Conservation (phyloP, 2,113 vertebrate species). For the Sphaerodactylus townsendi region DNA sequence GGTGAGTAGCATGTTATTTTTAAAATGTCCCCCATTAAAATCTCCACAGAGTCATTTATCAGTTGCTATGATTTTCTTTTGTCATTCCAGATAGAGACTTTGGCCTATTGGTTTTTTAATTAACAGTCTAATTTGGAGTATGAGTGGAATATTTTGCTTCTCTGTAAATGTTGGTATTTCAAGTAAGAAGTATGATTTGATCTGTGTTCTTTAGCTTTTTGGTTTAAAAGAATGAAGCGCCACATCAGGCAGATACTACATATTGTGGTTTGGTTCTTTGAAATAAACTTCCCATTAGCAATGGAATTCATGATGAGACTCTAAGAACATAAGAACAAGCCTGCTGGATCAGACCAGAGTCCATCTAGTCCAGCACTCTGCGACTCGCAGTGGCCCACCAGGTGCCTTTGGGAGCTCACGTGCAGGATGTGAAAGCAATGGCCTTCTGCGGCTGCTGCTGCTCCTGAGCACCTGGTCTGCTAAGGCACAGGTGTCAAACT, state of each 20-base stretch:
- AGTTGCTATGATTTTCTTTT: conserved; percentile 3
- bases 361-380: no score
- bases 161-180: not conserved
- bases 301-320: no score
- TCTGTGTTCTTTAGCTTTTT: not conserved
- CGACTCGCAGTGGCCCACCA: no score
- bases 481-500: no score
- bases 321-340: no score
- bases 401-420: no score
- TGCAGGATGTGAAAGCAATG: no score
- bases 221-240: not conserved
- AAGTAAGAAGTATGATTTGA: not conserved
- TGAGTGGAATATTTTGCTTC: conserved; percentile 6
- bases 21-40: not conserved
- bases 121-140: not conserved
- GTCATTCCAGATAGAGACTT: not conserved
- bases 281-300: no score
- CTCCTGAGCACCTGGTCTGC: no score
- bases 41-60: not conserved
- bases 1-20: not conserved
- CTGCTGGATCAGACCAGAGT: no score
- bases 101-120: not conserved
- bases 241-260: not conserved
- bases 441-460: no score
- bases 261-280: not conserved